Conservation (phyloP, 2,888 invertebrate species). For the Stenodema calcarata region DNA sequence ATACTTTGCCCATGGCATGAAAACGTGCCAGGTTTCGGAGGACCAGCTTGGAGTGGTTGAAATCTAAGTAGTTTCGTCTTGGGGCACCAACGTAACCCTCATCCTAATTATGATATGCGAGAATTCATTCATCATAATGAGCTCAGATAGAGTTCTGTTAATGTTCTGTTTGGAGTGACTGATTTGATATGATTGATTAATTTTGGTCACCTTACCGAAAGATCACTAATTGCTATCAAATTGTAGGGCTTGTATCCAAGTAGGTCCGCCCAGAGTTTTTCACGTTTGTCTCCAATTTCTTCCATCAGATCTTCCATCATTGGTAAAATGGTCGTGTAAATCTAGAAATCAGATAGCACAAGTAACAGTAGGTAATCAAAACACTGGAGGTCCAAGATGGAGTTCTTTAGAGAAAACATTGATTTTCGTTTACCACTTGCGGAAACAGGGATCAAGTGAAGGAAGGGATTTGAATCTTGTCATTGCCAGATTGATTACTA, state of each 20-base stretch:
- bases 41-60: neutral
- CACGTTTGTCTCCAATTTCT: constrained; percentile 32
- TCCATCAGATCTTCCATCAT: constrained; percentile 41
- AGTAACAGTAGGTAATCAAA: too few species aligned
- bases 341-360: neutral
- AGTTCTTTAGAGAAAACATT: too few species aligned
- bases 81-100: neutral
- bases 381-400: too few species aligned
- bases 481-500: too few species aligned
- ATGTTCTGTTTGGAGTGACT: too few species aligned
- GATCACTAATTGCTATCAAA: constrained; percentile 32
- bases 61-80: neutral
- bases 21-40: constrained; percentile 12
- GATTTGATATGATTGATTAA: too few species aligned
- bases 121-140: too few species aligned
- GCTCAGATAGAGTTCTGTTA: too few species aligned
- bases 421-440: too few species aligned
- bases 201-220: constrained; percentile 11
- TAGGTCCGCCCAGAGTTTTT: constrained; percentile 24
- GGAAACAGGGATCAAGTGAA: too few species aligned
- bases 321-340: neutral
- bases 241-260: constrained; percentile 29
- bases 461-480: too few species aligned
- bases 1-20: constrained; percentile 38
- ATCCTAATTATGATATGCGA: too few species aligned